Evolutionary conservation across 92 coral and sea anemone genomes (phyloP).

Genomic region (Chrysogorgia sp.): DNA sequence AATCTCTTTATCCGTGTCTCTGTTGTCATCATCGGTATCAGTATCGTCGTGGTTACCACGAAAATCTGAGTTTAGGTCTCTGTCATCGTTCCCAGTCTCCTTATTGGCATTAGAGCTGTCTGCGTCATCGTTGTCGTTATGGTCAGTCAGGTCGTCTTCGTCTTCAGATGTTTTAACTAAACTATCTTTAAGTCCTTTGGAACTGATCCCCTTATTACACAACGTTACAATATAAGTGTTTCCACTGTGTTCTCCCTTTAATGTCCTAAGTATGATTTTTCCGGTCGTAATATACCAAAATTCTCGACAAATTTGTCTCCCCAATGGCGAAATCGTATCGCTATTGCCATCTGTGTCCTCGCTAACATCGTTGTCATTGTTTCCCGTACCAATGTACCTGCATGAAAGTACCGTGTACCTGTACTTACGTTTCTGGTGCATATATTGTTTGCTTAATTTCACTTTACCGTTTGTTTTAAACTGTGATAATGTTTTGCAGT

Average conservation of each 20-base stretch:
- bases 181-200: neutral
- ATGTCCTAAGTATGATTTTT: conserved; percentile 15
- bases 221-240: conserved; percentile 18
- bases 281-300: conserved; percentile 26
- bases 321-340: neutral
- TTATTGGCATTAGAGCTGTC: neutral
- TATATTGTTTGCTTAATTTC: conserved; percentile 6
- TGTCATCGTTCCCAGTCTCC: neutral
- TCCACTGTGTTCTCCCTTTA: neutral
- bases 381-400: neutral
- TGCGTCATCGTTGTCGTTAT: neutral
- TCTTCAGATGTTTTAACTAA: neutral
- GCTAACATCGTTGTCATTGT: neutral
- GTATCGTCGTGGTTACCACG: neutral
- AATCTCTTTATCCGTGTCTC: neutral
- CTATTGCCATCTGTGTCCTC: neutral
- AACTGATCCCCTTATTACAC: neutral
- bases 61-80: neutral
- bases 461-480: conserved; percentile 81
- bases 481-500: conserved; percentile 66
- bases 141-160: neutral
- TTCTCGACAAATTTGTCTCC: conserved; percentile 25
- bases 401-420: conserved; percentile 28
- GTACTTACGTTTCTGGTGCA: conserved; percentile 23
- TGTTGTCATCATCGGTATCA: conserved; percentile 1